Evolutionary conservation across 2,888 invertebrate genomes (phyloP).

Genomic region (Caenorhabditis virilis): DNA sequence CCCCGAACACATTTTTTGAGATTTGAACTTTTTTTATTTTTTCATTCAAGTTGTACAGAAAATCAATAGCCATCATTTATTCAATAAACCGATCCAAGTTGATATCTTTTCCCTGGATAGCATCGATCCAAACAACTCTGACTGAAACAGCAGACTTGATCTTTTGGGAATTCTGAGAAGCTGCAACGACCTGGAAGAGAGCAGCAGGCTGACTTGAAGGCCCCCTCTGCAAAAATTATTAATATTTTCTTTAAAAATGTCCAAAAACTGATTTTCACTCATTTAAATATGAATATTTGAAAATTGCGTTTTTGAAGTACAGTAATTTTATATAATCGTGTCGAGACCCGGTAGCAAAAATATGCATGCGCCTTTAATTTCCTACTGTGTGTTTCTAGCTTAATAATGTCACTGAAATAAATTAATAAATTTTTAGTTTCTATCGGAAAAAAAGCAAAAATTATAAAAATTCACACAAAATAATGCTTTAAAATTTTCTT

Average conservation of each 20-base stretch:
- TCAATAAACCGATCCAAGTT: conserved; percentile 58
- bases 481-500: too few species aligned
- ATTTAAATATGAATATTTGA: too few species aligned
- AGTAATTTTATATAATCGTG: not conserved
- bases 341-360: not conserved
- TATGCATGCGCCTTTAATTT: too few species aligned
- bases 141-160: conserved; percentile 60
- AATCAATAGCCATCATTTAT: not conserved
- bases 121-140: conserved; percentile 58
- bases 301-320: not conserved
- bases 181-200: conserved; percentile 18
- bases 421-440: too few species aligned
- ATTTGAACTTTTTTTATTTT: too few species aligned
- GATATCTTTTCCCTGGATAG: conserved; percentile 61
- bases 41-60: not conserved
- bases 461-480: too few species aligned
- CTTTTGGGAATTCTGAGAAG: conserved; percentile 31
- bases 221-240: conserved; percentile 11
- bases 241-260: conserved; percentile 24
- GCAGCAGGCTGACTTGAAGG: conserved; percentile 27
- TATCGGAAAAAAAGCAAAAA: too few species aligned
- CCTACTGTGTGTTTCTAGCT: too few species aligned
- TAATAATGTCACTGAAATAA: too few species aligned
- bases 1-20: too few species aligned
- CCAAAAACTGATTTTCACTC: too few species aligned